A percentile compares a stretch with the other conserved stretches of the same genome.
These are phyloP conservation scores for Mugil cephalus DNA, from an alignment of 2,113 vertebrate species.

Conservation along the genomic window DNA sequence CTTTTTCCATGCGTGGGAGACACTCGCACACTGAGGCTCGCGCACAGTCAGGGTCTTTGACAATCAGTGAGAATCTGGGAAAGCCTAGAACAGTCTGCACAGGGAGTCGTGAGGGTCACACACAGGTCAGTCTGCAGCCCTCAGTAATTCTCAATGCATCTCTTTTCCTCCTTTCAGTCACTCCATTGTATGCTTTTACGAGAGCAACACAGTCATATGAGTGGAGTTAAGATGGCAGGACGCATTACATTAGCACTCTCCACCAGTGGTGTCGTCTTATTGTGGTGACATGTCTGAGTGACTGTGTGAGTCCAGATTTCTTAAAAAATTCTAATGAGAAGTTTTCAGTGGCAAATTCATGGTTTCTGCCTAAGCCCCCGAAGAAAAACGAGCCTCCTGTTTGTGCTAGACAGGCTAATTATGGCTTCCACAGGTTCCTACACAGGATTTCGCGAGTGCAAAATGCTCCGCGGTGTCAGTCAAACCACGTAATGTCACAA, in stretches of 20 bases:
- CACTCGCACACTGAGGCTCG: neutral
- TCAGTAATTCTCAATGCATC: neutral
- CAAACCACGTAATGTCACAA: too few species aligned
- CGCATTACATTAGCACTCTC: conserved; percentile 24
- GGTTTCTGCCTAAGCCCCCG: neutral
- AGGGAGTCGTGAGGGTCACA: conserved; percentile 7
- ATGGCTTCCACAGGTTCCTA: neutral
- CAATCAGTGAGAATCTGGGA: neutral
- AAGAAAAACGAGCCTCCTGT: neutral
- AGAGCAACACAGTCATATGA: conserved; percentile 27
- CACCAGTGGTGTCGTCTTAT: conserved; percentile 12
- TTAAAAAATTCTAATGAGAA: conserved; percentile 11
- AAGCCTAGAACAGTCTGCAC: conserved; percentile 23
- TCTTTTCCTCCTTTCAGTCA: conserved; percentile 13
- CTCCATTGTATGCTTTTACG: neutral
- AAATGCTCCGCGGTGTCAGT: too few species aligned
- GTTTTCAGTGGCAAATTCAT: neutral
- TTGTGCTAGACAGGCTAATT: conserved; percentile 8
- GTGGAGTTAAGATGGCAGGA: conserved; percentile 2
- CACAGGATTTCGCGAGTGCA: neutral
- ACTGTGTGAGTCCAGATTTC: conserved; percentile 14
- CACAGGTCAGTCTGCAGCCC: conserved; percentile 13
- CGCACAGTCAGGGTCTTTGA: neutral
- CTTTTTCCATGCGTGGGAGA: neutral
- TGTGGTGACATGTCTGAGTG: neutral